Evolutionary conservation across 2,888 invertebrate genomes (phyloP), one percentile per base, ranked within the genome.

Genomic region (Tetrapedia diversipes): DNA sequence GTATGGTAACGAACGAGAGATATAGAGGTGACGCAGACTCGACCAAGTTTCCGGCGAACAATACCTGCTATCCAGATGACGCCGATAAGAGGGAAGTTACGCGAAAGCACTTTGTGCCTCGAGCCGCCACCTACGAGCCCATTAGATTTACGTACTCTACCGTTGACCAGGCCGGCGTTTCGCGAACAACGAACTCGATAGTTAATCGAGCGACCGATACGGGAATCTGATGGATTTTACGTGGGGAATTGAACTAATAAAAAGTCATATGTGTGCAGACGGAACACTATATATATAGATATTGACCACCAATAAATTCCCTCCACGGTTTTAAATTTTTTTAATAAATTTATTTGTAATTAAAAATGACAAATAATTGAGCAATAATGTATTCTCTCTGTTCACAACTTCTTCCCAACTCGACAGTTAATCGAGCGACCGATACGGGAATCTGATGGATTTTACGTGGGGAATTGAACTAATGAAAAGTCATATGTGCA

Each of bases 41-140:
- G 59, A 14, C 41, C 53, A 61, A 73, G 39, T 68, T 68, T 37
- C 10, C 27, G 19, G 32, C 4, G 27, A 61, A 68, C 68, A 56
- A 68, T 73, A 56, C 47, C 57, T 24, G 63, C 56, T 11, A 57
- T 57, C 63, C 56, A 74, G 70, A 57, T 70, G 69, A 43, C 41
- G 57, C 49, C 57, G 70, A 70, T 74, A 69, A 51, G 22, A n/a
- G 41, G 16, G 29, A 70, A 70, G 61, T 74, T 74, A 39, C 14
- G 37, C 43, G 47, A 27, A 61, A 41, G 32, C 47, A 39, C 70
- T 73, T 56, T 8, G 39, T 19, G 39, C 47, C 22, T 7, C 24
- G 37, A 10, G n/a, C 29, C 27, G 4, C 4, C n/a, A 6, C 39
- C 32, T 16, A 39, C 60, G 16, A 54, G 14, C 47, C n/a, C 39